Evolutionary conservation across 2,888 invertebrate genomes (phyloP), one percentile per base, ranked within the genome.

Genomic region (Ectropis crepuscularia): DNA sequence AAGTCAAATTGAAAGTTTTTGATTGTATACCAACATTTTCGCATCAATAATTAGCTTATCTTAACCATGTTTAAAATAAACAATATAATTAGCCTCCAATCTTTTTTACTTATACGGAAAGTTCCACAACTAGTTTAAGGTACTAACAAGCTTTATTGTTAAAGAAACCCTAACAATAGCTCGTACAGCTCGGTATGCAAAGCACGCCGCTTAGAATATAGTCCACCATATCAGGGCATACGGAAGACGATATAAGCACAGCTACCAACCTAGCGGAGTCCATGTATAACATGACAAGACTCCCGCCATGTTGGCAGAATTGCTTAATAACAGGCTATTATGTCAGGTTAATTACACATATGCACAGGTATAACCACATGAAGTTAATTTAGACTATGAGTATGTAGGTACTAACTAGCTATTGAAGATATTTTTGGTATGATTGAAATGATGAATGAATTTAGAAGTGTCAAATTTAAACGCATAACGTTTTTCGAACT

Each of bases 281-380:
- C 5, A 50, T 43, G 41, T 43, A 62, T 59, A 49, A 76, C 69
- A 74, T 75, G 74, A 76, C 76, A 80, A 84, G 81, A 81, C 79
- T 74, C 74, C 81, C 76, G 82, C 78, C 85, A 82, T 85, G 82
- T 84, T 83, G 72, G 73, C 74, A 74, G 82, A 79, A 88, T 88
- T 88, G 87, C 87, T 87, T 89, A 88, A 90, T 91, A 87, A 87
- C 88, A 79, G 77, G 70, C 82, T 78, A 88, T 90, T 89, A 89
- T 86, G 77, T 80, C 81, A 81, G 75, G 83, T 83, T 89, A 90
- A 91, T 90, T 89, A 88, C 82, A 42, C 50, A n/a, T 53, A 63
- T 70, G 74, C 77, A 78, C 75, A 77, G 41, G 28, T 49, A 55
- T 53, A 49, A 38, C 39, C 6, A 54, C 16, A 16, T 46, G 54